Evolutionary conservation across 2,797 vertebrate species (phyloP).

Genomic region (Emydoidea blandingii): DNA sequence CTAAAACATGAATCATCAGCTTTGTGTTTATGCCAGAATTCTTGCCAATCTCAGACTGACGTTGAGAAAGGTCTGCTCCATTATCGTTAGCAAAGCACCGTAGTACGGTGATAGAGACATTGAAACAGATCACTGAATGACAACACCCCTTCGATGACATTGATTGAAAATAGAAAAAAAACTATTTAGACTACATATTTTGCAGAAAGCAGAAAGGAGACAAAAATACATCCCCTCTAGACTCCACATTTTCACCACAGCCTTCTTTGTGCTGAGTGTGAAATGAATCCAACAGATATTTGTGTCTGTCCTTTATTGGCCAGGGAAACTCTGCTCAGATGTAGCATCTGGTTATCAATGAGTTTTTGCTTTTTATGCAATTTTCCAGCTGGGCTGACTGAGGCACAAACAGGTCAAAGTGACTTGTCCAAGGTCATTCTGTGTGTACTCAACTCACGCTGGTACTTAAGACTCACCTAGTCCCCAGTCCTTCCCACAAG

Average conservation of each 20-base stretch:
- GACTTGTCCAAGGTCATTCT: conserved; percentile 63
- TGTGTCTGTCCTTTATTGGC: conserved; percentile 12
- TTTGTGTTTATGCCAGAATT: conserved; percentile 14
- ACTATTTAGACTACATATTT: background rate
- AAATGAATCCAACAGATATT: conserved; percentile 40
- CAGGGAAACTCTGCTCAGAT: conserved; percentile 41
- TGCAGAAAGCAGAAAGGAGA: background rate
- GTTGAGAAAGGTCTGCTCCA: conserved; percentile 21
- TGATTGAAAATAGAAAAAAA: background rate
- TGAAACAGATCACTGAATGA: background rate
- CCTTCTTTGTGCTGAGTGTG: background rate
- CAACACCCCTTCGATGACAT: background rate
- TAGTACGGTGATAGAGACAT: background rate
- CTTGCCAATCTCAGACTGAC: background rate
- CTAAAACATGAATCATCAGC: background rate
- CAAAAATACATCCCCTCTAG: background rate
- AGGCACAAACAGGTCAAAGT: conserved; percentile 61
- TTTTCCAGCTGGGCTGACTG: conserved; percentile 57
- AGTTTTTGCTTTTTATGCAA: conserved; percentile 48
- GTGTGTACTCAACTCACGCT: conserved; percentile 7
- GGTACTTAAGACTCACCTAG: background rate
- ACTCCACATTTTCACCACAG: background rate
- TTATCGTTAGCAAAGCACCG: background rate
- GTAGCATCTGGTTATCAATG: conserved; percentile 48
- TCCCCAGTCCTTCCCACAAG: background rate